Percentiles rank a stretch among this genome's conserved stretches.
Conservation (phyloP, 2,797 vertebrate genomes). For the Halcyon smyrnensis region DNA sequence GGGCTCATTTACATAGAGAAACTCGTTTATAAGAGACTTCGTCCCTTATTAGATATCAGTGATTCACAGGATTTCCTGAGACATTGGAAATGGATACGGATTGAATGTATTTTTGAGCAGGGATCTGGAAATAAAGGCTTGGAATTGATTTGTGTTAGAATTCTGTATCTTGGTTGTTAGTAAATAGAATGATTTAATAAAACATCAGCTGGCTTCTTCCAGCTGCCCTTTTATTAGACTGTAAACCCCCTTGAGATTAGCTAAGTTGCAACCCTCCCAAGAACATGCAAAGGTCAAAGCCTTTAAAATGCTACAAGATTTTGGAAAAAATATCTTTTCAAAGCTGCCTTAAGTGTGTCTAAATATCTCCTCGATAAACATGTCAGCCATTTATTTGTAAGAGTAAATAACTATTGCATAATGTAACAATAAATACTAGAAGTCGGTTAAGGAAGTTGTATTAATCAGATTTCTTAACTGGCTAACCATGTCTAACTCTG, state of each 20-base stretch:
- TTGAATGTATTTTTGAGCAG: not conserved
- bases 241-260: not conserved
- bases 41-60: not conserved
- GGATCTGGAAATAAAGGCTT: not conserved
- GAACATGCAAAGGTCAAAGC: constrained; percentile 43
- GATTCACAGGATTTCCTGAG: not conserved
- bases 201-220: not conserved
- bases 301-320: constrained; percentile 59
- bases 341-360: constrained; percentile 50
- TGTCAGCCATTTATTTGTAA: constrained; percentile 52
- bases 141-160: not conserved
- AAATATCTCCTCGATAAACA: constrained; percentile 67
- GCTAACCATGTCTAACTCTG: constrained; percentile 57
- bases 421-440: constrained; percentile 65
- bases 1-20: not conserved
- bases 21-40: not conserved
- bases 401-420: constrained; percentile 66
- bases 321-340: constrained; percentile 39
- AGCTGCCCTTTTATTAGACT: constrained; percentile 2
- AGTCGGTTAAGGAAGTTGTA: constrained; percentile 57
- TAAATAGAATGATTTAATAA: not conserved
- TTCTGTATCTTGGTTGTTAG: not conserved
- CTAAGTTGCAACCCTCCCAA: constrained; percentile 29
- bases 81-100: not conserved
- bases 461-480: constrained; percentile 66